phyloP scores from a whole-genome alignment of 2,797 vertebrate species.

The Gila robusta region DNA sequence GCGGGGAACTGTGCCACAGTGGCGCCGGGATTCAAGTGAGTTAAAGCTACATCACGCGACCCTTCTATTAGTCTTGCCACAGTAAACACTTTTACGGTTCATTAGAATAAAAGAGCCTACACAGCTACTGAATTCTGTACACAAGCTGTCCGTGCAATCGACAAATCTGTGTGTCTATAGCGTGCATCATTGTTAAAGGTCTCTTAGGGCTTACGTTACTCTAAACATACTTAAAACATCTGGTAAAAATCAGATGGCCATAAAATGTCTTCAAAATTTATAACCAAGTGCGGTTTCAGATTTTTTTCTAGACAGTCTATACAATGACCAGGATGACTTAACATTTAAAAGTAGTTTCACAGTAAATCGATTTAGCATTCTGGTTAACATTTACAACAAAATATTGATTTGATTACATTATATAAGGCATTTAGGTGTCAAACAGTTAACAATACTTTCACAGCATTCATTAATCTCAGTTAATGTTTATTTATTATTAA shows the following conservation, averaged over 20 bases:
- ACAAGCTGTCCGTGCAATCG: background rate
- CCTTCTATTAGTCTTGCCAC: constrained; percentile 32
- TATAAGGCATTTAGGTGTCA: background rate
- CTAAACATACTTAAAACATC: constrained; percentile 43
- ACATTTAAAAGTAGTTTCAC: background rate
- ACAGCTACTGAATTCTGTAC: constrained; percentile 13
- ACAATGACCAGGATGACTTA: constrained; percentile 23
- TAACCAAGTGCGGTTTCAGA: constrained; percentile 27
- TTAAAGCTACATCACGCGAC: constrained; percentile 45
- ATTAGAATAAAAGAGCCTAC: constrained; percentile 27
- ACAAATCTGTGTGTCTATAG: background rate
- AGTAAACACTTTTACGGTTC: constrained; percentile 31
- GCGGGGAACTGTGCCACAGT: constrained; percentile 82
- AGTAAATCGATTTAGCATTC: background rate
- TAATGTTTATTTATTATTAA: background rate
- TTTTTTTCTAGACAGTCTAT: constrained; percentile 5
- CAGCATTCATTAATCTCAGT: background rate
- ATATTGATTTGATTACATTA: background rate
- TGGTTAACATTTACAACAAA: background rate
- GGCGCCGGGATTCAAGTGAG: constrained; percentile 83
- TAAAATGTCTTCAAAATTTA: constrained; percentile 41
- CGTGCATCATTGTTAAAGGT: constrained; percentile 17
- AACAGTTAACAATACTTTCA: background rate
- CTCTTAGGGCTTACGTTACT: constrained; percentile 8
- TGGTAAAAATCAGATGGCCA: constrained; percentile 33